Conservation (phyloP, 1,140 invertebrate species). For the Diuraphis noxia region DNA sequence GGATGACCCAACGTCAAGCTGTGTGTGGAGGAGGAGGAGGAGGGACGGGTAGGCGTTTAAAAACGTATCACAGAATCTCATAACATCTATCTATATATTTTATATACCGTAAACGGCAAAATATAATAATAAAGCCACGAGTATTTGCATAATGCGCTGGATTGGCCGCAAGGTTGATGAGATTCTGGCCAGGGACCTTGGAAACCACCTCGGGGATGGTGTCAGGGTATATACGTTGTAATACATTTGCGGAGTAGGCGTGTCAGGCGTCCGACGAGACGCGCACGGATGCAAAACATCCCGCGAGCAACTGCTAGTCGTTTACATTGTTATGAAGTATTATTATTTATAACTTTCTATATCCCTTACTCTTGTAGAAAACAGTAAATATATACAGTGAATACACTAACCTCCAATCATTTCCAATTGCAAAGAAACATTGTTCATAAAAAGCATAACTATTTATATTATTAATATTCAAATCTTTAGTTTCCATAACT, state of each 20-base stretch:
- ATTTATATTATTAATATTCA: not conserved
- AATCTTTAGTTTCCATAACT: too few relatives aligned
- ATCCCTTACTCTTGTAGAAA: not conserved
- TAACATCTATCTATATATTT: not conserved
- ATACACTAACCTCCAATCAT: not conserved
- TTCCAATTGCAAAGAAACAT: not conserved
- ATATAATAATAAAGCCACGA: not conserved
- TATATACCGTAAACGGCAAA: not conserved
- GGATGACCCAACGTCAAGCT: not conserved
- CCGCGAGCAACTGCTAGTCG: not conserved
- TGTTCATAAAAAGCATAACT: not conserved
- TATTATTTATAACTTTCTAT: not conserved
- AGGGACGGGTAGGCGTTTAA: constrained; percentile 20
- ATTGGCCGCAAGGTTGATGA: constrained; percentile 36
- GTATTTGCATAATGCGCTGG: constrained; percentile 32
- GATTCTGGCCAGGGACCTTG: constrained; percentile 2
- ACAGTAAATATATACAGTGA: not conserved
- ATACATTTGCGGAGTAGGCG: not conserved
- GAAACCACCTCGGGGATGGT: not conserved
- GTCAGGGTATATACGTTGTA: not conserved
- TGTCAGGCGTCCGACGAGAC: not conserved
- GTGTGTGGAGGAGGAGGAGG: not conserved
- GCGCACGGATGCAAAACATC: not conserved
- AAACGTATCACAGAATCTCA: constrained; percentile 2
- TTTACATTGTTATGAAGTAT: not conserved